These are phyloP conservation scores for Rutpela maculata DNA, from an alignment of 2,888 invertebrate species.

Conservation along the genomic window DNA sequence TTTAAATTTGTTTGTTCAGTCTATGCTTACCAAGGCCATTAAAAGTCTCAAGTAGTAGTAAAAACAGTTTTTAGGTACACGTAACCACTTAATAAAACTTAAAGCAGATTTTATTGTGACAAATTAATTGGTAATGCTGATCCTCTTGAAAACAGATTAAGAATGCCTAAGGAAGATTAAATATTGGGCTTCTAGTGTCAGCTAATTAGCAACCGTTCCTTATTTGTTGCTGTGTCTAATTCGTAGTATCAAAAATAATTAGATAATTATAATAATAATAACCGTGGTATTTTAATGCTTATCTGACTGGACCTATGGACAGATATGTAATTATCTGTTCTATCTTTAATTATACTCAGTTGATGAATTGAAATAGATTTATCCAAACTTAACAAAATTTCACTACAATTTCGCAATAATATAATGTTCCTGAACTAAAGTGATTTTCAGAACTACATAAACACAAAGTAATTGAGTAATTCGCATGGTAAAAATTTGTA, in stretches of 20 bases:
- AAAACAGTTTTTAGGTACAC: slow-evolving; percentile 14
- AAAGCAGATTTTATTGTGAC: slow-evolving; percentile 7
- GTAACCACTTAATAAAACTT: slow-evolving; percentile 18
- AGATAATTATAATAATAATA: slow-evolving; percentile 5
- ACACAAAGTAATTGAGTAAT: too few relatives aligned
- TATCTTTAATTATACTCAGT: not conserved
- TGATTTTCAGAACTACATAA: too few relatives aligned
- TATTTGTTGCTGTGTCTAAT: not conserved
- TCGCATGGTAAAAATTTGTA: too few relatives aligned
- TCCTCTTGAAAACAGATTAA: not conserved
- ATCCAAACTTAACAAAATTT: not conserved
- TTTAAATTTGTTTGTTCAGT: slow-evolving; percentile 22
- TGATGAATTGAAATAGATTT: not conserved
- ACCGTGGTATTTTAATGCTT: not conserved
- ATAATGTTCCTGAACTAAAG: too few relatives aligned
- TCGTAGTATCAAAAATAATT: not conserved
- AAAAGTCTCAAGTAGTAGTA: not conserved
- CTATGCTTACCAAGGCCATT: slow-evolving; percentile 2
- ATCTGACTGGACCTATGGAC: not conserved
- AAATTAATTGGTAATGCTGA: slow-evolving; percentile 21
- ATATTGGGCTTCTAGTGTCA: not conserved
- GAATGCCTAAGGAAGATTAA: not conserved
- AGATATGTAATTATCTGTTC: slow-evolving; percentile 1
- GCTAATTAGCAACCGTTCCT: not conserved
- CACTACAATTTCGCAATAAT: not conserved